Evolutionary conservation across 1,140 invertebrate genomes (phyloP), one percentile per base, ranked within the genome.

Genomic region (Camponotus vicinus): DNA sequence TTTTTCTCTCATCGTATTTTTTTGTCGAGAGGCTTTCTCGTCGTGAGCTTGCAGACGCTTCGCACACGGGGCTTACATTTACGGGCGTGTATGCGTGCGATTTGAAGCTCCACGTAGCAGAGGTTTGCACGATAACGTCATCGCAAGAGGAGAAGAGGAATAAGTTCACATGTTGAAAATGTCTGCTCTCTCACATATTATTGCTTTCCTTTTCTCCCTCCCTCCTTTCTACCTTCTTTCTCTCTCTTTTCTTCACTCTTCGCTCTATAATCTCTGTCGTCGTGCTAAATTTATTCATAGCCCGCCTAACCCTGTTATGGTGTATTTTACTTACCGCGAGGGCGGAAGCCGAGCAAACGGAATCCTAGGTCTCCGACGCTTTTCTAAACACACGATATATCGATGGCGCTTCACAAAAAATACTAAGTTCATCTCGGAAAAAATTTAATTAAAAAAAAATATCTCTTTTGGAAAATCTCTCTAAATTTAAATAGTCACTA

Each of bases 281-380:
- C 84, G 87, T 85, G 85, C 88, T 91, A 94, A 95, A 94, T 95
- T 94, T 94, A 94, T 95, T 94, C 94, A 95, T 94, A 94, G 93
- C 91, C 82, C 90, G 90, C 91, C 84, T 94, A 94, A 95, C 92
- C 91, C 89, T 92, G 93, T 95, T 95, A 94, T 91, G 91, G 90
- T 85, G 90, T 79, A 79, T 92, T 95, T 93, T 93, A 93, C 92
- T 89, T 89, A 92, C 90, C 91, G 87, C 91, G 91, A 92, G 40
- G 45, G 37, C 82, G 59, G 61, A 15, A 69, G 9, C 73, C 61
- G 32, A 77, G 37, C 49, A 82, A 59, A 73, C 52, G 34, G 64
- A 45, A 7, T 82, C 27, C 27, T 71, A 79, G n/a, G 18, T 15
- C 21, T 64, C n/a, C 8, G 27, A 59, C 27, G 42, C 55, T 73